Evolutionary conservation across 1,140 invertebrate species (phyloP).

Genomic region (Tetramorium alpestre): DNA sequence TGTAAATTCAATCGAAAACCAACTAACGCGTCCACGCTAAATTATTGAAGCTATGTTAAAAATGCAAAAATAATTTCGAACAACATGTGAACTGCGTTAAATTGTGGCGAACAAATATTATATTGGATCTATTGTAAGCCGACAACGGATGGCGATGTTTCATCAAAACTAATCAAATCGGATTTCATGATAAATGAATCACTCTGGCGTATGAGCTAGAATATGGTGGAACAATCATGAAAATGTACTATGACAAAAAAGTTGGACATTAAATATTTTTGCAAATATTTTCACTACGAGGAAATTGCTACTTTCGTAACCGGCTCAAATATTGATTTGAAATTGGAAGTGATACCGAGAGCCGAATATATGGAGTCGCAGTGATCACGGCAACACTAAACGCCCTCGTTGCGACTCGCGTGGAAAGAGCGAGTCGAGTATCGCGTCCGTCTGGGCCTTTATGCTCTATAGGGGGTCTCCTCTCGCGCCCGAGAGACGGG

Average conservation of each 20-base stretch:
- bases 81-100: conserved; percentile 28
- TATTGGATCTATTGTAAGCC: conserved; percentile 17
- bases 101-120: conserved; percentile 11
- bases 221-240: conserved; percentile 7
- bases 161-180: conserved; percentile 8
- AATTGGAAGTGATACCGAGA: conserved; percentile 43
- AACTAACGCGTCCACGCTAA: conserved; percentile 11
- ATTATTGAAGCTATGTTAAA: conserved; percentile 24
- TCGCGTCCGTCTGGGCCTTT: conserved; percentile 32
- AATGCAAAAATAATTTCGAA: conserved; percentile 49
- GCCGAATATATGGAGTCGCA: not conserved
- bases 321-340: conserved; percentile 46
- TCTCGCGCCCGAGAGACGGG: conserved; percentile 38
- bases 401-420: conserved; percentile 47
- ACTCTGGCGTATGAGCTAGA: not conserved
- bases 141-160: conserved; percentile 21
- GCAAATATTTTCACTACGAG: not conserved
- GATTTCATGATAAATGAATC: conserved; percentile 24
- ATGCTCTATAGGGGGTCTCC: conserved; percentile 4
- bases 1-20: conserved; percentile 28
- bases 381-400: conserved; percentile 9
- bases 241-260: not conserved
- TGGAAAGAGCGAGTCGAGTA: conserved; percentile 56
- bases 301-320: not conserved
- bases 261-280: conserved; percentile 3